Evolutionary conservation across 2,797 vertebrate species (phyloP), one percentile per base, ranked within the genome.

Genomic region (Hybognathus amarus): DNA sequence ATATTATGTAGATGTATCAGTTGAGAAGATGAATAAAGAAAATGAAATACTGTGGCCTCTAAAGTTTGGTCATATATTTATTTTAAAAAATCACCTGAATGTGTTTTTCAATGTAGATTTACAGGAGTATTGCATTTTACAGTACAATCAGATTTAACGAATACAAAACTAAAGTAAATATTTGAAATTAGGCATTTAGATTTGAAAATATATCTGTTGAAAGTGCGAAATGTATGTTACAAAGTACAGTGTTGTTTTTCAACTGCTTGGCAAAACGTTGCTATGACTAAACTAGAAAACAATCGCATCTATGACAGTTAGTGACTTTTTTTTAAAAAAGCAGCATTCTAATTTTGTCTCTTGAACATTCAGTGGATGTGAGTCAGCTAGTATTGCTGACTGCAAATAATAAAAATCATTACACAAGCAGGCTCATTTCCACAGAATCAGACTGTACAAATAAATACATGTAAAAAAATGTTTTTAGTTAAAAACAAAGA

Each of bases 1-100:
- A 85, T 87, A 86, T 87, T 90, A 89, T 59, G 83, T 94, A 92
- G 92, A 90, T 95, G 94, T 94, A 91, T 91, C 90, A 92, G 90
- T 94, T 91, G 84, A 89, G 68, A 64, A 90, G 90, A 87, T 75
- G 89, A 89, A 89, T 88, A 86, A 75, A 92, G 92, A 87, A 87
- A 40, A 47, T 86, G 30, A 90, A 91, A 88, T 89, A 83, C 79
- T 89, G 63, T 81, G 87, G 88, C 86, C 87, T 87, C 80, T n/a
- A n/a, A 61, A 61, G 40, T 63, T 63, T 83, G 86, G 5, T 80
- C 42, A 1, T 82, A 30, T 83, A 24, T 64, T 83, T 61, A 4
- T 79, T 61, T 10, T 6, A n/a, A 24, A n/a, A 45, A 22, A 24
- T 20, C 0, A 63, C n/a, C 6, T 45, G 8, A 75, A 30, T 50